A percentile compares a stretch with the other conserved stretches of the same genome.
Conservation (phyloP, 2,113 vertebrate species). For the Tragulus kanchil region DNA sequence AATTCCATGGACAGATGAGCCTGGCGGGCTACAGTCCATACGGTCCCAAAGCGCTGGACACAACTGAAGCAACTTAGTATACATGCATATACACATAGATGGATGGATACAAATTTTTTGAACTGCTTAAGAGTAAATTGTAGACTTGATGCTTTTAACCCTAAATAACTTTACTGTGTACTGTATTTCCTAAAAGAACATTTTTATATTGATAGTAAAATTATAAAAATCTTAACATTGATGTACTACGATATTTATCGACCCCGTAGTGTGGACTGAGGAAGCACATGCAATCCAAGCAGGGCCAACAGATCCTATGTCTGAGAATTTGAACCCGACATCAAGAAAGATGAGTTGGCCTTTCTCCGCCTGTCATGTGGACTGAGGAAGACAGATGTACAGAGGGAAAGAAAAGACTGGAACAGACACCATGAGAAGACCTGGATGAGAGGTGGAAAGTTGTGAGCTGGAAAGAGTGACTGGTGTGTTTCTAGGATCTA, state of each 20-base stretch:
- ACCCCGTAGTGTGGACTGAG: too few species aligned
- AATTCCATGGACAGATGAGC: too few species aligned
- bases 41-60: too few species aligned
- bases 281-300: neutral
- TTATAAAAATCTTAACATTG: neutral
- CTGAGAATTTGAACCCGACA: neutral
- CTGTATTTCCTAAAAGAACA: conserved; percentile 9
- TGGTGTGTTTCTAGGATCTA: neutral
- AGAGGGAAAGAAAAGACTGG: neutral
- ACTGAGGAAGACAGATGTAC: neutral
- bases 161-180: neutral
- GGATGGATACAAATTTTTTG: neutral
- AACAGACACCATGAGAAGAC: neutral
- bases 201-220: neutral
- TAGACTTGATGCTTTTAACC: neutral
- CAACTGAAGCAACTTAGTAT: too few species aligned
- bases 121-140: neutral
- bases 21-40: too few species aligned
- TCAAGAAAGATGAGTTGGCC: neutral
- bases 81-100: neutral
- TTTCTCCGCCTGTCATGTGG: neutral
- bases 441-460: neutral
- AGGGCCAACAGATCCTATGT: neutral
- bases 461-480: neutral
- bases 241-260: neutral